Percentiles rank a stretch among this genome's conserved stretches.
These are phyloP conservation scores for Plebejus anna DNA, from an alignment of 2,888 invertebrate genomes.

Conservation along the genomic window DNA sequence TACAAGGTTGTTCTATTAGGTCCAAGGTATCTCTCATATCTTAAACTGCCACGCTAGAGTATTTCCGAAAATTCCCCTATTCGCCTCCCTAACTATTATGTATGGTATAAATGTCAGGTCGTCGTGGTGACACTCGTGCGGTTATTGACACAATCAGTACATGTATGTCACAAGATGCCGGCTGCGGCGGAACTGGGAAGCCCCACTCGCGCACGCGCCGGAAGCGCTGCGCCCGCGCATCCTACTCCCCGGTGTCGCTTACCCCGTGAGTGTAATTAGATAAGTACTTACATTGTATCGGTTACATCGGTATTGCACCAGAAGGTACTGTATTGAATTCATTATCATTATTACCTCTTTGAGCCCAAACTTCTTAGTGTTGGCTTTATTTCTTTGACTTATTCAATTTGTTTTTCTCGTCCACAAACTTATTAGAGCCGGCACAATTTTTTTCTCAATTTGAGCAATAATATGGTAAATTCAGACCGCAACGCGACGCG, in stretches of 20 bases:
- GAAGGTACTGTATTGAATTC: background rate
- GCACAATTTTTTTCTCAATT: no score
- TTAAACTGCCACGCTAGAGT: no score
- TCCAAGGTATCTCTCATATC: no score
- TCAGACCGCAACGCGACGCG: no score
- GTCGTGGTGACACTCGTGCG: background rate
- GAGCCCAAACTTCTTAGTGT: no score
- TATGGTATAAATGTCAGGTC: background rate
- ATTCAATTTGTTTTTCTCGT: no score
- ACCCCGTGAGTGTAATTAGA: slow-evolving; percentile 58
- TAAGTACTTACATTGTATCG: slow-evolving; percentile 40
- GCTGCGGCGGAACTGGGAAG: slow-evolving; percentile 66
- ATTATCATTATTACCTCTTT: background rate
- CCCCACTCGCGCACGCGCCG: slow-evolving; percentile 75
- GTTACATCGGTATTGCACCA: slow-evolving; percentile 31
- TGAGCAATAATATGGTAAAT: no score
- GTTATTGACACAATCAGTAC: slow-evolving; percentile 9
- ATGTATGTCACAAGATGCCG: slow-evolving; percentile 15
- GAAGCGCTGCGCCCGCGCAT: slow-evolving; percentile 70
- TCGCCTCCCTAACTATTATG: no score
- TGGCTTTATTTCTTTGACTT: no score
- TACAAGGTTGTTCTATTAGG: no score
- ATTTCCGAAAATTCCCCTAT: no score
- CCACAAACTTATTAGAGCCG: no score
- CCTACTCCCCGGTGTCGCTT: slow-evolving; percentile 61